These are phyloP conservation scores for Hephaestus fuliginosus DNA, from an alignment of 2,797 vertebrate genomes.

Conservation along the genomic window DNA sequence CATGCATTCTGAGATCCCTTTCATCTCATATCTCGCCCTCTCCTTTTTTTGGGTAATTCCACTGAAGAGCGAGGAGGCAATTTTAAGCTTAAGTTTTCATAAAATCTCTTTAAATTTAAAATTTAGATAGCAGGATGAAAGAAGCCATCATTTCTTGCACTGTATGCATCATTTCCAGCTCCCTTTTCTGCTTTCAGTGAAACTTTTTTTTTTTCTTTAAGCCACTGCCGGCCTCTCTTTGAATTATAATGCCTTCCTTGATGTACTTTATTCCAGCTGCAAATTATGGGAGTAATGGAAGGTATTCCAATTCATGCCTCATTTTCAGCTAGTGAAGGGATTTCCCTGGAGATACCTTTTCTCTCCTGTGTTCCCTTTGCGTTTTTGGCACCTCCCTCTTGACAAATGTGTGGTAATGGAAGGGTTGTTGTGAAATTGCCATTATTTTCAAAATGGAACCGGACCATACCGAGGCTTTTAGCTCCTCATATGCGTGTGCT, in stretches of 20 bases:
- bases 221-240: conserved; percentile 51
- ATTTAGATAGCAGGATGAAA: conserved; percentile 65
- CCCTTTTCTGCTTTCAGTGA: conserved; percentile 39
- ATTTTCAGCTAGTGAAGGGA: conserved; percentile 78
- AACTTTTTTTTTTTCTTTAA: conserved; percentile 55
- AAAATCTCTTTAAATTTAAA: conserved; percentile 61
- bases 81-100: conserved; percentile 53
- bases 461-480: conserved; percentile 76
- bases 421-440: conserved; percentile 81
- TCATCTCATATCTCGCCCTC: conserved; percentile 49
- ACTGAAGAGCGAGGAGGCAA: conserved; percentile 34
- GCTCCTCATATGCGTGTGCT: conserved; percentile 76
- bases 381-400: conserved; percentile 67
- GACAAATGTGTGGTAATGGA: conserved; percentile 81
- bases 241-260: conserved; percentile 73
- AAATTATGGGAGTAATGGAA: conserved; percentile 79
- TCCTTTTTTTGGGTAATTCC: conserved; percentile 29
- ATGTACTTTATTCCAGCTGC: conserved; percentile 79
- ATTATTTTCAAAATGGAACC: conserved; percentile 82
- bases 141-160: conserved; percentile 58
- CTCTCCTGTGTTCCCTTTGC: conserved; percentile 50
- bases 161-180: conserved; percentile 54
- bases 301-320: conserved; percentile 76
- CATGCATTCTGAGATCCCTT: conserved; percentile 49
- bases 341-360: conserved; percentile 79